Percentiles rank a stretch among this genome's conserved stretches.
phyloP scores from a whole-genome alignment of 2,797 vertebrate genomes.

The Takifugu rubripes region DNA sequence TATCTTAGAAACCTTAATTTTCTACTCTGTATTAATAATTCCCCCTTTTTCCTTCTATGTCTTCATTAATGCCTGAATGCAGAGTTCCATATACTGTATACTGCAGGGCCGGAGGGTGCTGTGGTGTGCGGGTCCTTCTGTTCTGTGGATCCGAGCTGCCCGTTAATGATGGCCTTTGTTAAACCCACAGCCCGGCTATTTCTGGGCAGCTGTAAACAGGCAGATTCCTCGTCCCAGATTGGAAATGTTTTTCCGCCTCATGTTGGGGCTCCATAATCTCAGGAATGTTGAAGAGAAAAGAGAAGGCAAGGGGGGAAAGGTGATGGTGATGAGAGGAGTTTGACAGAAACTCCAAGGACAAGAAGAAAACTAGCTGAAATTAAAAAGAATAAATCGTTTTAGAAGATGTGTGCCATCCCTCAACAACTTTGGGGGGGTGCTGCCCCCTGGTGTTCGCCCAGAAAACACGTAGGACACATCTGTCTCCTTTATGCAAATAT shows the following conservation, averaged over 20 bases:
- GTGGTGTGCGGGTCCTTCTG: slow-evolving; percentile 41
- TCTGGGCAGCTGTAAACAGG: slow-evolving; percentile 74
- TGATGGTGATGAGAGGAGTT: not conserved
- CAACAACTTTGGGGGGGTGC: slow-evolving; percentile 32
- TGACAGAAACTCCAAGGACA: not conserved
- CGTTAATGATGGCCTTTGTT: slow-evolving; percentile 77
- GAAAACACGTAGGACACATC: not conserved
- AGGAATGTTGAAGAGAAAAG: slow-evolving; percentile 2
- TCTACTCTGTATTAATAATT: not conserved
- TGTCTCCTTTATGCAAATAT: slow-evolving; percentile 14
- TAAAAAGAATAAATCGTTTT: slow-evolving; percentile 3
- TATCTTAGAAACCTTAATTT: not conserved
- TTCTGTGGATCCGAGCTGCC: slow-evolving; percentile 42
- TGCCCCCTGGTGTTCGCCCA: slow-evolving; percentile 62
- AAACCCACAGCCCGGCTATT: slow-evolving; percentile 77
- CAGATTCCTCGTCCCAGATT: slow-evolving; percentile 72
- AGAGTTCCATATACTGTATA: not conserved
- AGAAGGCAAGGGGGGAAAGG: not conserved
- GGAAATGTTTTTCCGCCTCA: slow-evolving; percentile 63
- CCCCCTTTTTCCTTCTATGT: not conserved
- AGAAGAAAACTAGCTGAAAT: not conserved
- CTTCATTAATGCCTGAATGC: not conserved
- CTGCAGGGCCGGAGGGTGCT: slow-evolving; percentile 6
- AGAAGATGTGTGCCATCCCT: not conserved
- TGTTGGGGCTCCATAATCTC: slow-evolving; percentile 15